phyloP scores from a whole-genome alignment of 2,113 vertebrate genomes.

The Catharus minimus region DNA sequence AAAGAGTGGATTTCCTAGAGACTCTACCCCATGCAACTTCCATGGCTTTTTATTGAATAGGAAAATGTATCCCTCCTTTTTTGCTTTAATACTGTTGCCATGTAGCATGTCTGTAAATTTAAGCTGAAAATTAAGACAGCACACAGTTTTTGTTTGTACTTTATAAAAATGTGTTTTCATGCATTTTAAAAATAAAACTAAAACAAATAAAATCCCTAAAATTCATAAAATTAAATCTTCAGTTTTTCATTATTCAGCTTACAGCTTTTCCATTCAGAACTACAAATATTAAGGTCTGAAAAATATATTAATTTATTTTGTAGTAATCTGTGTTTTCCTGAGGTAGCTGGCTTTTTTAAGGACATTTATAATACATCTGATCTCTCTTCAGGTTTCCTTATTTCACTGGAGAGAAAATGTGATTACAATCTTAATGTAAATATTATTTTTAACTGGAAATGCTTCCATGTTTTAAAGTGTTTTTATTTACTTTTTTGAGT shows the following conservation, averaged over 20 bases:
- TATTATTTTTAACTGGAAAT: constrained; percentile 19
- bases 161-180: constrained; percentile 31
- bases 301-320: not conserved
- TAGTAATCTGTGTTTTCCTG: not conserved
- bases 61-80: constrained; percentile 84
- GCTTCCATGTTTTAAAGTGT: not conserved
- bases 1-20: constrained; percentile 99
- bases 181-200: not conserved
- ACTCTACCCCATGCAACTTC: constrained; percentile 98
- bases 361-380: not conserved
- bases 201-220: not conserved
- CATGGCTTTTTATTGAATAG: constrained; percentile 89
- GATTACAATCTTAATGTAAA: not conserved
- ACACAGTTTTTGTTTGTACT: constrained; percentile 53
- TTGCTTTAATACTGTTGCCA: constrained; percentile 82
- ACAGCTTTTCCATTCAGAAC: not conserved
- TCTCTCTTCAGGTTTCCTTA: not conserved
- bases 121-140: constrained; percentile 82
- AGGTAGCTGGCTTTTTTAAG: not conserved
- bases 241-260: not conserved
- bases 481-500: constrained; percentile 41
- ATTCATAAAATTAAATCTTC: not conserved
- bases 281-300: not conserved
- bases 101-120: constrained; percentile 73
- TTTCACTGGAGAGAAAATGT: constrained; percentile 8